Percentiles rank a stretch among this genome's conserved stretches.
Evolutionary conservation across 2,888 invertebrate species (phyloP).

Genomic region (Pyrrhosoma nymphula): DNA sequence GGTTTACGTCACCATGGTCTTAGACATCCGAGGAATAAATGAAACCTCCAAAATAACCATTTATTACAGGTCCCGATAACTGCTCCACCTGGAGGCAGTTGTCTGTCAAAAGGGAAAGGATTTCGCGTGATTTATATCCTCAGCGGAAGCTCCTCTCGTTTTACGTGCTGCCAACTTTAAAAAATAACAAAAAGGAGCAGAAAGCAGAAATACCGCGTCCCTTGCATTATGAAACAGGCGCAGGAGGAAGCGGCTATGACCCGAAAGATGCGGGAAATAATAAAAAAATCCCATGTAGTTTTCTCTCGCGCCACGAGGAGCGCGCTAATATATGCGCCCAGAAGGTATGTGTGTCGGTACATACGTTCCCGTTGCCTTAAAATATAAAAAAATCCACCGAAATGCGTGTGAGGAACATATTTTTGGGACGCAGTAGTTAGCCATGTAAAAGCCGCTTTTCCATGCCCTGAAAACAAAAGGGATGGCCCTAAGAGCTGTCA

Average conservation of each 20-base stretch:
- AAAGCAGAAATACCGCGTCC: not conserved
- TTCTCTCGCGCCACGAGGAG: not conserved
- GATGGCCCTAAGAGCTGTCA: not conserved
- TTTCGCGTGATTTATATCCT: conserved; percentile 6
- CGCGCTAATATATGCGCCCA: not conserved
- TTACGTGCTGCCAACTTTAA: conserved; percentile 2
- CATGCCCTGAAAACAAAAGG: not conserved
- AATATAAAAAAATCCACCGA: not conserved
- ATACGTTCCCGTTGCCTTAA: not conserved
- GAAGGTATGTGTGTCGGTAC: not conserved
- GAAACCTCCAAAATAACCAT: not conserved
- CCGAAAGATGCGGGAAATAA: not conserved
- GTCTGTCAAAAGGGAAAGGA: not conserved
- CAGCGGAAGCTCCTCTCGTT: not conserved
- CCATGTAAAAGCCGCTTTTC: not conserved
- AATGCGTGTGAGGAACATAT: not conserved
- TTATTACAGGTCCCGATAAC: not conserved
- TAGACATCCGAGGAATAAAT: not conserved
- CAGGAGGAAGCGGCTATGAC: not conserved
- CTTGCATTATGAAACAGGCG: conserved; percentile 16
- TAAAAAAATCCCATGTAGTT: not conserved
- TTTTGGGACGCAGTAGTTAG: not conserved
- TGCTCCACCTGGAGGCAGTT: not conserved
- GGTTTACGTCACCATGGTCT: not conserved
- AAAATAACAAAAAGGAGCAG: not conserved